Conservation (phyloP, 2,888 invertebrate genomes). For the Chrysotoxum bicinctum region DNA sequence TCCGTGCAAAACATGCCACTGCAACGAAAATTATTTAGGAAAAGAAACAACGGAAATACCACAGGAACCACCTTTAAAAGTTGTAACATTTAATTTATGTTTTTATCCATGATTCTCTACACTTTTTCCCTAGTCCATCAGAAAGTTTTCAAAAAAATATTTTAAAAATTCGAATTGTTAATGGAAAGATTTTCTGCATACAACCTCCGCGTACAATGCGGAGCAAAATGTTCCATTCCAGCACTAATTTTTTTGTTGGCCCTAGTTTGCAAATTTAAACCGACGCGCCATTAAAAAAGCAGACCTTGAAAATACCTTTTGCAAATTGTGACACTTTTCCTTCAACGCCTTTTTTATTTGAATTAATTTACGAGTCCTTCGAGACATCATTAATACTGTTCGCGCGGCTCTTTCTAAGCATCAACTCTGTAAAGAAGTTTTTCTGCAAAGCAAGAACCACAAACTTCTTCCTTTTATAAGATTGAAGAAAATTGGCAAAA, state of each 20-base stretch:
- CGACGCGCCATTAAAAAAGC: neutral
- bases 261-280: neutral
- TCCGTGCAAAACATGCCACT: neutral
- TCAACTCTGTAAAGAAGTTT: neutral
- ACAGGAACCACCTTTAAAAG: neutral
- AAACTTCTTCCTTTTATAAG: neutral
- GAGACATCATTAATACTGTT: neutral
- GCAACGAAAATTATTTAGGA: neutral
- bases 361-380: neutral
- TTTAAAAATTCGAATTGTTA: neutral
- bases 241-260: neutral
- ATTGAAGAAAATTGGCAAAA: neutral
- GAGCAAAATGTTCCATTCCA: neutral
- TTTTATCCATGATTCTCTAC: neutral
- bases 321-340: neutral
- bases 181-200: neutral
- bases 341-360: neutral
- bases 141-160: neutral
- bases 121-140: neutral
- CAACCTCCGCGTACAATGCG: neutral
- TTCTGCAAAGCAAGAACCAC: neutral
- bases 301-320: neutral
- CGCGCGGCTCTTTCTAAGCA: neutral
- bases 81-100: neutral
- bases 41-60: neutral